Conservation (phyloP, 2,888 invertebrate species). For the Agrilus biguttatus region DNA sequence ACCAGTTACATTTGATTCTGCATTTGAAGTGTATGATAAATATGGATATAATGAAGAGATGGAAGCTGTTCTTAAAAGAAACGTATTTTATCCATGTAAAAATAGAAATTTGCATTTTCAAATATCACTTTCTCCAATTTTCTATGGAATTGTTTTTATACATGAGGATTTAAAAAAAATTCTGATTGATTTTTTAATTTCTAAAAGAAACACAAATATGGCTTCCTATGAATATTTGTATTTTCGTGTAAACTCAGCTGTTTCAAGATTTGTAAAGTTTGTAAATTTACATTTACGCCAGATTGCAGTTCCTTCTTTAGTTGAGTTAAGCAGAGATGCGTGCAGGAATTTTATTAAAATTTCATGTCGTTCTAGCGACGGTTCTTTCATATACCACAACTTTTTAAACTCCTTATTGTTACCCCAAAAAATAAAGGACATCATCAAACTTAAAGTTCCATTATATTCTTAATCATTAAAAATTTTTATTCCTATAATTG, state of each 20-base stretch:
- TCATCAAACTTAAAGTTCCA: slow-evolving; percentile 15
- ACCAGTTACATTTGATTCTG: slow-evolving; percentile 1
- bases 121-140: too few species aligned
- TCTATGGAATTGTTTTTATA: too few species aligned
- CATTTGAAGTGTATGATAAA: slow-evolving; percentile 1
- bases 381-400: slow-evolving; percentile 13
- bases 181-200: not conserved
- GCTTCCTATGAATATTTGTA: too few species aligned
- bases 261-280: not conserved
- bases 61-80: slow-evolving; percentile 1
- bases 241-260: too few species aligned
- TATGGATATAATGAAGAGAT: slow-evolving; percentile 7
- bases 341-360: slow-evolving; percentile 12
- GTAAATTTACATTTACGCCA: not conserved
- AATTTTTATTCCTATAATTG: not conserved
- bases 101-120: too few species aligned
- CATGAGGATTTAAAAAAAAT: not conserved
- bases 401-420: slow-evolving; percentile 12
- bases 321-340: slow-evolving; percentile 16
- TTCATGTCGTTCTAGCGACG: slow-evolving; percentile 8
- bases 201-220: not conserved
- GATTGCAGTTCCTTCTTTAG: slow-evolving; percentile 13
- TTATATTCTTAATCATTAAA: slow-evolving; percentile 9
- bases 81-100: not conserved
- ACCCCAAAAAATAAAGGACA: slow-evolving; percentile 13